phyloP scores from a whole-genome alignment of 2,797 vertebrate species.

The Lagocephalus sceleratus region DNA sequence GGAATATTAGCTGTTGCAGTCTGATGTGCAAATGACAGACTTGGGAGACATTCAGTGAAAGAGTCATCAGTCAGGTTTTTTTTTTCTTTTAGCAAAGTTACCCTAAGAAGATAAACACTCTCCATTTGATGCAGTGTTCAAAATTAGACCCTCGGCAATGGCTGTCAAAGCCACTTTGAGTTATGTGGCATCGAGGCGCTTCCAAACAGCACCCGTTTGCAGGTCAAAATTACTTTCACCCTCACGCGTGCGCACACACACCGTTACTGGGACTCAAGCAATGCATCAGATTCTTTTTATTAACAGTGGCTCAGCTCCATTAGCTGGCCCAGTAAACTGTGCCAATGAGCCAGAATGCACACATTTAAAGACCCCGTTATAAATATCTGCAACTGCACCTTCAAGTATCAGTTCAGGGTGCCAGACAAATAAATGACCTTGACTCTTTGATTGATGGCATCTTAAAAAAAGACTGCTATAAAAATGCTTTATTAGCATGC shows the following conservation, averaged over 20 bases:
- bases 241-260: too few relatives aligned
- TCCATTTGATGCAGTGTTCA: too few relatives aligned
- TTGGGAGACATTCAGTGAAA: too few relatives aligned
- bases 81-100: too few relatives aligned
- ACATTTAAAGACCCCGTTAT: not conserved
- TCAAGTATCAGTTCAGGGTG: not conserved
- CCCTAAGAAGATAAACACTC: too few relatives aligned
- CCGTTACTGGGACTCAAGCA: too few relatives aligned
- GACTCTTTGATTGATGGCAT: not conserved
- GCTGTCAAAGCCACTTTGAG: too few relatives aligned
- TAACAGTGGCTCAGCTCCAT: conserved; percentile 7
- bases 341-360: not conserved
- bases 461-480: not conserved
- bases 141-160: too few relatives aligned
- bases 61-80: too few relatives aligned
- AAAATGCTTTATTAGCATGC: not conserved
- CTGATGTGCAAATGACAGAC: not conserved
- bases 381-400: not conserved
- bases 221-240: too few relatives aligned
- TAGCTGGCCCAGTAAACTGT: not conserved
- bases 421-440: not conserved
- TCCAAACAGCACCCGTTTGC: too few relatives aligned
- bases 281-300: not conserved
- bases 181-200: too few relatives aligned
- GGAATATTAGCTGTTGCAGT: not conserved